Conservation (phyloP, 1,140 invertebrate species). For the Drosophila baimaii region DNA sequence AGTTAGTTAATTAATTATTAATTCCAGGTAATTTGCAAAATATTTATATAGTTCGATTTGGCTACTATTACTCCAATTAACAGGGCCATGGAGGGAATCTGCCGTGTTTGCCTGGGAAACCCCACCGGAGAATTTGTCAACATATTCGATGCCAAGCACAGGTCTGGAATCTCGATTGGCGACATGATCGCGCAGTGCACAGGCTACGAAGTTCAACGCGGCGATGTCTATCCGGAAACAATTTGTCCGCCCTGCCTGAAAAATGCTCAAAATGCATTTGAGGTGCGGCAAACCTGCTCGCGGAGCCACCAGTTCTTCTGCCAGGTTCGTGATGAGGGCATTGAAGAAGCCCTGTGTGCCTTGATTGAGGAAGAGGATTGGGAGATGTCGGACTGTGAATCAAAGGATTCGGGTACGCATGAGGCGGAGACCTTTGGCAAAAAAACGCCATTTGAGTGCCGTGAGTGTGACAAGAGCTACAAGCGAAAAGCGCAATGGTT, state of each 20-base stretch:
- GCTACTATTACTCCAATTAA: neutral
- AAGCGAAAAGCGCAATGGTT: neutral
- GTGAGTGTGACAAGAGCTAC: neutral
- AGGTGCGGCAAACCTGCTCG: neutral
- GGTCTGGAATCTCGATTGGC: neutral
- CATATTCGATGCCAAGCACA: conserved; percentile 13
- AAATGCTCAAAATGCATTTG: conserved; percentile 1
- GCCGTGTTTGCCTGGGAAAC: conserved; percentile 16
- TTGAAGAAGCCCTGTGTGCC: conserved; percentile 8
- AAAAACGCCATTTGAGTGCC: neutral
- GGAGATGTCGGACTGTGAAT: neutral
- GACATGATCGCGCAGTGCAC: conserved; percentile 33
- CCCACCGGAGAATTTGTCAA: neutral
- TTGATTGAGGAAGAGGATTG: conserved; percentile 3
- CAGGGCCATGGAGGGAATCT: conserved; percentile 16
- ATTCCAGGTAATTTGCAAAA: neutral
- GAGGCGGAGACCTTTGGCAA: neutral
- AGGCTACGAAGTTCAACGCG: neutral
- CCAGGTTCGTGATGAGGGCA: conserved; percentile 2
- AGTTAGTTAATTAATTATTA: neutral
- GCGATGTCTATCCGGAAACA: neutral
- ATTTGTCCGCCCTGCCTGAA: conserved; percentile 3
- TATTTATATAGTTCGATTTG: neutral
- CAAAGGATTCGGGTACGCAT: neutral
- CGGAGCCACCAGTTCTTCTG: conserved; percentile 23